Conservation (phyloP, 64 coral and sea anemone species). For the Montipora cactus region DNA sequence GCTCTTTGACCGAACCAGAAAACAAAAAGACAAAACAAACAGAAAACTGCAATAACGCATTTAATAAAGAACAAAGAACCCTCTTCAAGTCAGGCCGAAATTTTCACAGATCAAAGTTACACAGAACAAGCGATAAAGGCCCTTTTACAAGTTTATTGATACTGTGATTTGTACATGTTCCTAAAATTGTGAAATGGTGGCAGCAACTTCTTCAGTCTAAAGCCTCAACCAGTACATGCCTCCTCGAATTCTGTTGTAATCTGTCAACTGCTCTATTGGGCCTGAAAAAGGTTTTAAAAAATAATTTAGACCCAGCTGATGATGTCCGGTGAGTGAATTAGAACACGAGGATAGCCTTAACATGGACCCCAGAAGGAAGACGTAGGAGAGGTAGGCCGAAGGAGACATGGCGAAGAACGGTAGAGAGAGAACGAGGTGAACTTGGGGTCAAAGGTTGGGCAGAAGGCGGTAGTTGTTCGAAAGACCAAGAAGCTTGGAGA, state of each 20-base stretch:
- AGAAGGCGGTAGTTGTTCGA: too few species aligned
- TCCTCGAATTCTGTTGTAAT: slow-evolving; percentile 93
- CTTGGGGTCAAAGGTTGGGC: too few species aligned
- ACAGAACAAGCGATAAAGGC: slow-evolving; percentile 1
- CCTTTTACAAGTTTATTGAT: not conserved
- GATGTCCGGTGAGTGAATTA: too few species aligned
- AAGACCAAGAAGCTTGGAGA: too few species aligned
- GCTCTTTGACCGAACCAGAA: too few species aligned
- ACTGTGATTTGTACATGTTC: slow-evolving; percentile 5
- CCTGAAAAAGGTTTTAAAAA: slow-evolving; percentile 48
- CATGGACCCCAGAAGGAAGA: too few species aligned
- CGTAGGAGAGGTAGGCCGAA: too few species aligned
- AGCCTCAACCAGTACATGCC: slow-evolving; percentile 98
- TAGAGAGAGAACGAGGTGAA: too few species aligned
- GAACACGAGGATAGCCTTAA: too few species aligned
- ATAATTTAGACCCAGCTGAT: too few species aligned
- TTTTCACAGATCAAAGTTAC: slow-evolving; percentile 39
- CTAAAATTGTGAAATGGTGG: not conserved
- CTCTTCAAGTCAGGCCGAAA: not conserved
- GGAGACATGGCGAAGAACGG: too few species aligned
- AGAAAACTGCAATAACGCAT: not conserved
- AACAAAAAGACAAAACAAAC: not conserved
- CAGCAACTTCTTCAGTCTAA: slow-evolving; percentile 1
- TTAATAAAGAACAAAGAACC: slow-evolving; percentile 25
- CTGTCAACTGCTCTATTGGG: slow-evolving; percentile 91